Conservation (phyloP, 2,797 vertebrate genomes). For the Craterocephalus amniculus region DNA sequence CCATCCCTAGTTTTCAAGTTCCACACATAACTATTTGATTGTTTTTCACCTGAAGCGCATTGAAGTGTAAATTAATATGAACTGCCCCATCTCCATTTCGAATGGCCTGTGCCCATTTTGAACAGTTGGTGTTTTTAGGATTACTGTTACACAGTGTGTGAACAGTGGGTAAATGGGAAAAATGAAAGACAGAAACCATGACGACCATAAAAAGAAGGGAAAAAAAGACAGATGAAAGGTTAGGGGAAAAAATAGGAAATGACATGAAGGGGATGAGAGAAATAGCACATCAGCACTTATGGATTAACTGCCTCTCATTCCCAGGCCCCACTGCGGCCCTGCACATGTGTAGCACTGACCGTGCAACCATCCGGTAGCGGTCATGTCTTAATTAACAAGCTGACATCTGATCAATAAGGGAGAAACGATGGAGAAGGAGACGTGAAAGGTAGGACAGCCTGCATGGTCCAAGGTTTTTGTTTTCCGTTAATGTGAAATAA, state of each 20-base stretch:
- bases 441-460: constrained; percentile 63
- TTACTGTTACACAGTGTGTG: background rate
- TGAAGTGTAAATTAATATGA: background rate
- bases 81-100: background rate
- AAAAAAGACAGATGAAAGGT: constrained; percentile 19
- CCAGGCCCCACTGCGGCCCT: constrained; percentile 71
- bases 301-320: constrained; percentile 80
- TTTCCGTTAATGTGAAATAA: constrained; percentile 70
- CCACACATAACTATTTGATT: background rate
- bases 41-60: background rate
- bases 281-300: constrained; percentile 79
- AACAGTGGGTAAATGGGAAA: background rate
- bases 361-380: constrained; percentile 60
- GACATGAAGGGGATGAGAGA: constrained; percentile 50
- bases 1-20: background rate
- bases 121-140: background rate
- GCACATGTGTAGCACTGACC: constrained; percentile 73
- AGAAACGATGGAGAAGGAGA: constrained; percentile 65
- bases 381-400: constrained; percentile 82
- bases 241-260: constrained; percentile 37
- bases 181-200: background rate
- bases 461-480: constrained; percentile 76
- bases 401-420: constrained; percentile 77
- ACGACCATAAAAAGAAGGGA: background rate
- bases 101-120: background rate